A percentile compares a stretch with the other conserved stretches of the same genome.
phyloP scores from a whole-genome alignment of 1,140 invertebrate species.

The Bombus ignitus region DNA sequence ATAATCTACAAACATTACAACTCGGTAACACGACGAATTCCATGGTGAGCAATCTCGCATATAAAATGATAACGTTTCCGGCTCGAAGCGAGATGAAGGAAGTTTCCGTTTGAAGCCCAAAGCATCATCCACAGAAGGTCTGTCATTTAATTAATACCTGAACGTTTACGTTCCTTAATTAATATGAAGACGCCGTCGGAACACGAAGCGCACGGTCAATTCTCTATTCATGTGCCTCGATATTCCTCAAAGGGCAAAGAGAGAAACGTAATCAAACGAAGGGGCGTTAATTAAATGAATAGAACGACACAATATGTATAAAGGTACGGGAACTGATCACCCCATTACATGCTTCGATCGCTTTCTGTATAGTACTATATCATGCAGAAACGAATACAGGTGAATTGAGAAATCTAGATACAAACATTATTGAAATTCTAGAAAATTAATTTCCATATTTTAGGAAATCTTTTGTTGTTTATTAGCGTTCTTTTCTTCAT shows the following conservation, averaged over 20 bases:
- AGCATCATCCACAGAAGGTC: neutral
- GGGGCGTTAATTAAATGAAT: slow-evolving; percentile 8
- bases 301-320: neutral
- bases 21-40: neutral
- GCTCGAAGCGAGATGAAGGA: neutral
- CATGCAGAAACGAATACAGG: neutral
- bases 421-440: no score
- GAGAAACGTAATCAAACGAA: neutral
- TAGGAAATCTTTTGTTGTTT: no score
- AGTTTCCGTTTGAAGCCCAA: neutral
- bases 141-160: slow-evolving; percentile 33
- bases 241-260: slow-evolving; percentile 2
- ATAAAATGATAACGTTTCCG: neutral
- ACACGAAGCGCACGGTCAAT: neutral
- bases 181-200: neutral
- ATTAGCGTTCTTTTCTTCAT: no score
- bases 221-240: slow-evolving; percentile 5
- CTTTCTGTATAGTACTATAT: neutral
- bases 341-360: neutral
- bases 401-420: neutral
- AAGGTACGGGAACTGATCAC: neutral
- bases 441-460: no score
- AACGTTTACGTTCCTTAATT: slow-evolving; percentile 28
- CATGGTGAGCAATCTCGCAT: neutral
- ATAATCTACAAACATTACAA: neutral